Evolutionary conservation across 1,140 invertebrate species (phyloP).

Genomic region (Diabrotica virgifera): DNA sequence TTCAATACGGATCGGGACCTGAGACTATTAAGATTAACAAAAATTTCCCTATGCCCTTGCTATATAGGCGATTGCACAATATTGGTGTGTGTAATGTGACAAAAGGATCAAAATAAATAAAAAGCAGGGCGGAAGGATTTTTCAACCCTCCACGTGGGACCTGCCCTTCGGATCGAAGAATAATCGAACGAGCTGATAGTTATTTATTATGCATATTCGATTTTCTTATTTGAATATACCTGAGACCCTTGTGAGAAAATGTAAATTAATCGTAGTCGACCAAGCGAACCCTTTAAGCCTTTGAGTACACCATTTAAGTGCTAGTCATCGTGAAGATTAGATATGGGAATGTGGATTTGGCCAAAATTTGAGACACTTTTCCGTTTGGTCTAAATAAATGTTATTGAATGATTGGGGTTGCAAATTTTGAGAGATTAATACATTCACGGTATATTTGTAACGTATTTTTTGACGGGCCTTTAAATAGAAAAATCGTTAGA

Average conservation of each 20-base stretch:
- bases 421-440: slow-evolving; percentile 3
- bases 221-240: slow-evolving; percentile 3
- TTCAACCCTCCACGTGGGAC: not conserved
- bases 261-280: not conserved
- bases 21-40: slow-evolving; percentile 9
- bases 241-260: slow-evolving; percentile 2
- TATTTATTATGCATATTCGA: not conserved
- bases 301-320: not conserved
- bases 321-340: not conserved
- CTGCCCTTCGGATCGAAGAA: not conserved
- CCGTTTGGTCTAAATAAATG: not conserved
- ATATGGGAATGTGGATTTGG: not conserved
- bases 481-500: not conserved
- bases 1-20: slow-evolving; percentile 3
- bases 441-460: not conserved
- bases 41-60: not conserved
- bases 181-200: not conserved
- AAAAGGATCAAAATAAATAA: slow-evolving; percentile 1
- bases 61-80: not conserved
- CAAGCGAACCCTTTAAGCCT: not conserved
- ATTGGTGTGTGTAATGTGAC: slow-evolving; percentile 2
- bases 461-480: not conserved
- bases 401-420: not conserved
- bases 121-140: not conserved
- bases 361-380: slow-evolving; percentile 1